These are phyloP conservation scores for Cochlearius cochlearius DNA, from an alignment of 2,113 vertebrate species.

Conservation along the genomic window DNA sequence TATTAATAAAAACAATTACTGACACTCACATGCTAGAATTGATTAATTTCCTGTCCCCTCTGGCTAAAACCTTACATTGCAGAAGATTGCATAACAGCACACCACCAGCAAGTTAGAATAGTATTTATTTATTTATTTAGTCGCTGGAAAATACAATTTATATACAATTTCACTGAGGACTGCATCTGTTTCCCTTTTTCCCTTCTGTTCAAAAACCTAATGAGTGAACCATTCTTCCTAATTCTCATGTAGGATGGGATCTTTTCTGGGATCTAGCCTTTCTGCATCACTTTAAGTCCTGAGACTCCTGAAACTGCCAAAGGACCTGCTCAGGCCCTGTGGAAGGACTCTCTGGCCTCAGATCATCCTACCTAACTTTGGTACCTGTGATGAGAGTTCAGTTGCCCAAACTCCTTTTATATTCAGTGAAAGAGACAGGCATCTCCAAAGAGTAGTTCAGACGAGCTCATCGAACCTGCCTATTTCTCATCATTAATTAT, in stretches of 20 bases:
- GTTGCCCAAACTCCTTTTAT: background rate
- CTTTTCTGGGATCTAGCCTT: background rate
- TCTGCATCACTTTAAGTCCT: background rate
- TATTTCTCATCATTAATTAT: background rate
- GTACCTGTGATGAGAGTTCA: background rate
- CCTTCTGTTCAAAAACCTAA: background rate
- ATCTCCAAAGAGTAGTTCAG: background rate
- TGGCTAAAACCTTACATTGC: background rate
- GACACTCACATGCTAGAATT: constrained; percentile 2
- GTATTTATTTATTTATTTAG: constrained; percentile 13
- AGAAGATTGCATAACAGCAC: background rate
- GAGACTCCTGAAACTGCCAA: background rate
- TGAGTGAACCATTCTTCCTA: background rate
- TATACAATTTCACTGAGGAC: background rate
- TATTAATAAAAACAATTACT: constrained; percentile 33
- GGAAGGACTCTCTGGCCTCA: background rate
- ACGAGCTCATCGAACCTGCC: fast-evolving
- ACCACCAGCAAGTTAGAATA: background rate
- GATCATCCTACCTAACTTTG: background rate
- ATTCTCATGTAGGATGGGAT: background rate
- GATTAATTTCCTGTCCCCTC: constrained; percentile 17
- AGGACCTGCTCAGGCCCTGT: background rate
- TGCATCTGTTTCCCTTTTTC: background rate
- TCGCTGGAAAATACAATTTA: background rate
- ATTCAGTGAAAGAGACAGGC: background rate